Evolutionary conservation across 2,888 invertebrate genomes (phyloP).

Genomic region (Venusia cambrica): DNA sequence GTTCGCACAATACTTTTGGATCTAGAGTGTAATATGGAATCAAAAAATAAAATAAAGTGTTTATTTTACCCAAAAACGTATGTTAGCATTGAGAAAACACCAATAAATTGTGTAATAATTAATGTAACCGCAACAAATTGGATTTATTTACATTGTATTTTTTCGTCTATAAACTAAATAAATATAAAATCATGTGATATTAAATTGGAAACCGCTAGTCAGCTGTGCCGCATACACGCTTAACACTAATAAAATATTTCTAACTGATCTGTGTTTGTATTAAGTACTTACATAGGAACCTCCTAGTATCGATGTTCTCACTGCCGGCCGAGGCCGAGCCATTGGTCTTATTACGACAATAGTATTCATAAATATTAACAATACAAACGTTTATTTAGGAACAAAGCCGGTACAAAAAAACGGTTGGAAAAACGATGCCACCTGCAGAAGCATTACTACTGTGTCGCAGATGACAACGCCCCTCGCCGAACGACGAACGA

Average conservation of each 20-base stretch:
- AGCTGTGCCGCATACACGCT: conserved; percentile 78
- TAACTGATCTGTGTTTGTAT: conserved; percentile 45
- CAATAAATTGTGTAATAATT: conserved; percentile 9
- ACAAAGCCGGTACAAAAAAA: no score
- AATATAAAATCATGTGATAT: conserved; percentile 67
- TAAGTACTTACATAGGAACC: no score
- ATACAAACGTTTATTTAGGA: no score
- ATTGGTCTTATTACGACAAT: no score
- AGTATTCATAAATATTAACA: no score
- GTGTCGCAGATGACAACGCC: no score
- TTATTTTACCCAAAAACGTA: conserved; percentile 20
- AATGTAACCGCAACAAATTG: conserved; percentile 25
- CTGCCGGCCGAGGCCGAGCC: no score
- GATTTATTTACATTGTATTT: conserved; percentile 39
- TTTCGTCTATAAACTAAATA: conserved; percentile 33
- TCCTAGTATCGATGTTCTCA: no score
- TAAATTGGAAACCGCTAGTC: conserved; percentile 73
- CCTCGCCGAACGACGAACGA: no score
- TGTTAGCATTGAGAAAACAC: conserved; percentile 2
- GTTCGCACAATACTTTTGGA: conserved; percentile 64
- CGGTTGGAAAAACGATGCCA: no score
- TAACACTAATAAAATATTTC: conserved; percentile 73
- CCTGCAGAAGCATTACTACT: no score
- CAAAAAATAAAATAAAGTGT: conserved; percentile 12
- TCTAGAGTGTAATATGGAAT: conserved; percentile 15